Evolutionary conservation across 2,888 invertebrate genomes (phyloP).

Genomic region (Dioctria linearis): DNA sequence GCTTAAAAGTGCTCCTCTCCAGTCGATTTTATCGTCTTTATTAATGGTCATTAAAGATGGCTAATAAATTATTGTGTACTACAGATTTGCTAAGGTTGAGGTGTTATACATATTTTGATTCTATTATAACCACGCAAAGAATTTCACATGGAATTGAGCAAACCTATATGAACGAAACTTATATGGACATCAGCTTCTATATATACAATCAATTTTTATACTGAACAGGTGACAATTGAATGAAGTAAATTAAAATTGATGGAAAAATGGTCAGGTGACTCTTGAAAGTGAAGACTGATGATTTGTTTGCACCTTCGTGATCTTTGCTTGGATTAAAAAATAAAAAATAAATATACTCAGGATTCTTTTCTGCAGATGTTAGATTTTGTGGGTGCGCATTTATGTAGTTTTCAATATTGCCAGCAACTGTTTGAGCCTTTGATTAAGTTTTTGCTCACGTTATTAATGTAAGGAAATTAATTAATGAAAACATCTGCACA

Average conservation of each 20-base stretch:
- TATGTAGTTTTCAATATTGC: no score
- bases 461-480: no score
- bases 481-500: no score
- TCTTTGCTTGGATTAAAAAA: not conserved
- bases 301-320: slow-evolving; percentile 42
- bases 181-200: no score
- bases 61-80: slow-evolving; percentile 39
- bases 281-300: slow-evolving; percentile 48
- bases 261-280: slow-evolving; percentile 41
- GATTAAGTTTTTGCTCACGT: no score
- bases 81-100: no score
- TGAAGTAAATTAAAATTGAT: slow-evolving; percentile 28
- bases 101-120: not conserved
- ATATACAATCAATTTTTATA: slow-evolving; percentile 5
- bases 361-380: not conserved
- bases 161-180: no score
- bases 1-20: slow-evolving; percentile 8
- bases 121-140: not conserved
- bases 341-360: no score
- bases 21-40: slow-evolving; percentile 45
- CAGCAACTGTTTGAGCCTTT: no score
- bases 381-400: not conserved
- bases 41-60: slow-evolving; percentile 46
- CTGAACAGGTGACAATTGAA: slow-evolving; percentile 41
- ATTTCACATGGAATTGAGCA: no score